Evolutionary conservation across 2,888 invertebrate species (phyloP).

Genomic region (Dermolepida albohirtum): DNA sequence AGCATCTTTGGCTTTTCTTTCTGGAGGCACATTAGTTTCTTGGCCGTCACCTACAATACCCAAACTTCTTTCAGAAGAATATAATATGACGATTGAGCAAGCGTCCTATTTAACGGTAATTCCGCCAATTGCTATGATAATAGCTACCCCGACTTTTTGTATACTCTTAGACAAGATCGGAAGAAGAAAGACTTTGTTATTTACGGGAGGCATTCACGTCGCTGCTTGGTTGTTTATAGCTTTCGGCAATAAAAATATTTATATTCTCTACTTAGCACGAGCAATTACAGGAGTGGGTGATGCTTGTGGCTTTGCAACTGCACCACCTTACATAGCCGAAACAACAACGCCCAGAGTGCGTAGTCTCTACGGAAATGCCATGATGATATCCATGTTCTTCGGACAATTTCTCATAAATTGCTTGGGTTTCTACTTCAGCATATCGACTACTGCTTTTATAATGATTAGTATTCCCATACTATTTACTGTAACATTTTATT

Average conservation of each 20-base stretch:
- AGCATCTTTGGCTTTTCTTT: conserved; percentile 45
- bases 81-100: conserved; percentile 56
- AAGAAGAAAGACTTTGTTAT: conserved; percentile 54
- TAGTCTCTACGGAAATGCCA: conserved; percentile 57
- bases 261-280: conserved; percentile 55
- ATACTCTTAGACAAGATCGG: conserved; percentile 55
- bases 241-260: conserved; percentile 50
- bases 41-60: conserved; percentile 61
- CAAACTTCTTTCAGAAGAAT: conserved; percentile 52
- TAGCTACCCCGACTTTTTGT: conserved; percentile 52
- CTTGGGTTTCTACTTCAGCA: conserved; percentile 70
- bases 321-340: conserved; percentile 58
- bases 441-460: conserved; percentile 68
- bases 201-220: conserved; percentile 55
- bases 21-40: conserved; percentile 52
- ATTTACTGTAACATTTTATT: conserved; percentile 67
- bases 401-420: conserved; percentile 63
- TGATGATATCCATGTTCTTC: conserved; percentile 53
- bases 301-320: conserved; percentile 52
- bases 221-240: conserved; percentile 53
- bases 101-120: conserved; percentile 58
- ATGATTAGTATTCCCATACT: conserved; percentile 70
- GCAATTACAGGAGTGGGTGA: conserved; percentile 55
- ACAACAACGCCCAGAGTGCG: conserved; percentile 55
- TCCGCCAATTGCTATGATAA: conserved; percentile 53